phyloP scores from a whole-genome alignment of 2,797 vertebrate species.

The Gastrophryne carolinensis region DNA sequence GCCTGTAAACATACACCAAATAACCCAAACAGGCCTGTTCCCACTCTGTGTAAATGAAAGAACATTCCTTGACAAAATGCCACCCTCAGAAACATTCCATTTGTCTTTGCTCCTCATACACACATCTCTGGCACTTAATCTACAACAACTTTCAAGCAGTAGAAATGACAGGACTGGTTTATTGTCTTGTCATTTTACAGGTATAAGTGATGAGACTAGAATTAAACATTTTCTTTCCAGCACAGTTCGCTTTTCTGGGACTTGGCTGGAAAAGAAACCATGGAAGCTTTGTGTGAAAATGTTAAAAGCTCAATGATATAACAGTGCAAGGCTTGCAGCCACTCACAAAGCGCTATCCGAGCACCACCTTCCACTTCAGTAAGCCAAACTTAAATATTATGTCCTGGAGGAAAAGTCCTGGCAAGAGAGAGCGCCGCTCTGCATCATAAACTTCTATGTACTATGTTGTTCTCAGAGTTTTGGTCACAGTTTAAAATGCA shows the following conservation, averaged over 20 bases:
- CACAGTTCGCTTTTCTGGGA: background rate
- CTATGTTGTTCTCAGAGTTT: background rate
- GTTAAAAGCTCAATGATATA: background rate
- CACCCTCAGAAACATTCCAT: constrained; percentile 27
- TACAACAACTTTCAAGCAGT: background rate
- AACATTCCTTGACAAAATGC: constrained; percentile 26
- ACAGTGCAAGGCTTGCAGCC: background rate
- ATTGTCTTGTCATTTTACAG: background rate
- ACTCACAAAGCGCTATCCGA: background rate
- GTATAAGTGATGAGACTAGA: background rate
- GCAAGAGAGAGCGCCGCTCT: background rate
- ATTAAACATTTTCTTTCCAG: background rate
- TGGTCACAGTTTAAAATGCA: background rate
- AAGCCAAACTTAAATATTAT: background rate
- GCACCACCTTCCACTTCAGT: background rate
- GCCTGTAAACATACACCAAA: background rate
- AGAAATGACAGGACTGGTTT: background rate
- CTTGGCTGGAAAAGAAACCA: background rate
- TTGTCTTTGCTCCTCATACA: constrained; percentile 1
- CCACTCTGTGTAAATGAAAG: constrained; percentile 32
- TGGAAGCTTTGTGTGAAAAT: background rate
- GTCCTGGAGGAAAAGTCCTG: background rate
- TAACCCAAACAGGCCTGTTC: constrained; percentile 34
- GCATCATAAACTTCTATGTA: background rate
- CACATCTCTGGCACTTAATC: background rate